phyloP scores from a whole-genome alignment of 1,140 invertebrate genomes.

The Panagrolaimus sp. region DNA sequence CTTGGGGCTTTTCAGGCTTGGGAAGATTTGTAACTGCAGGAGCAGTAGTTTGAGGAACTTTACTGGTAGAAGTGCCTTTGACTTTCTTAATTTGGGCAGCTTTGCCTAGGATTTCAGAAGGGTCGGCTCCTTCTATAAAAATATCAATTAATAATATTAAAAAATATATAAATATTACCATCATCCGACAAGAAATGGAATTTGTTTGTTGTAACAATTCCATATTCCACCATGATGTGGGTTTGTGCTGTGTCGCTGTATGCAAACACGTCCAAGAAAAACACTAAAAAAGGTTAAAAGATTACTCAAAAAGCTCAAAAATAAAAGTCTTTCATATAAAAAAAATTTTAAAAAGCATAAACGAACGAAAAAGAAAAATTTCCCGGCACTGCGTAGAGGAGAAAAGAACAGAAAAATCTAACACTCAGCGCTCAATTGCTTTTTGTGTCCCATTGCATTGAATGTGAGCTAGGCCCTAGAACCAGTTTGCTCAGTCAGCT shows the following conservation, averaged over 20 bases:
- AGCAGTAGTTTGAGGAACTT: neutral
- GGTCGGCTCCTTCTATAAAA: neutral
- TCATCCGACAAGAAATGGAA: constrained; percentile 10
- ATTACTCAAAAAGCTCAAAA: neutral
- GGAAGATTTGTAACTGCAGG: constrained; percentile 1
- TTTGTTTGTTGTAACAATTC: constrained; percentile 6
- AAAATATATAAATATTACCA: neutral
- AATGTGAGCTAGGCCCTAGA: no score
- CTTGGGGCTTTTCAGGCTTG: neutral
- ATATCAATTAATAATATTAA: neutral
- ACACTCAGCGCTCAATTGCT: neutral
- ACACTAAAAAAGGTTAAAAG: neutral
- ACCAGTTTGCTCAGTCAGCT: no score
- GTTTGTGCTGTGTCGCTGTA: constrained; percentile 6
- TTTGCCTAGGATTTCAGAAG: neutral
- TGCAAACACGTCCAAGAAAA: neutral
- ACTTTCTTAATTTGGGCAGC: constrained; percentile 4
- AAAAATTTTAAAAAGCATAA: neutral
- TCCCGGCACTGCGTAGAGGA: neutral
- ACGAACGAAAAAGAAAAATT: neutral
- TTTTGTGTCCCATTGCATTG: no score
- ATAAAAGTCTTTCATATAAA: neutral
- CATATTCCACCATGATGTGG: constrained; percentile 4
- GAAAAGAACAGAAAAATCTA: neutral
- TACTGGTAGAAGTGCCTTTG: neutral